Evolutionary conservation across 1,140 invertebrate genomes (phyloP).

Genomic region (Lutraria rhynchaena): DNA sequence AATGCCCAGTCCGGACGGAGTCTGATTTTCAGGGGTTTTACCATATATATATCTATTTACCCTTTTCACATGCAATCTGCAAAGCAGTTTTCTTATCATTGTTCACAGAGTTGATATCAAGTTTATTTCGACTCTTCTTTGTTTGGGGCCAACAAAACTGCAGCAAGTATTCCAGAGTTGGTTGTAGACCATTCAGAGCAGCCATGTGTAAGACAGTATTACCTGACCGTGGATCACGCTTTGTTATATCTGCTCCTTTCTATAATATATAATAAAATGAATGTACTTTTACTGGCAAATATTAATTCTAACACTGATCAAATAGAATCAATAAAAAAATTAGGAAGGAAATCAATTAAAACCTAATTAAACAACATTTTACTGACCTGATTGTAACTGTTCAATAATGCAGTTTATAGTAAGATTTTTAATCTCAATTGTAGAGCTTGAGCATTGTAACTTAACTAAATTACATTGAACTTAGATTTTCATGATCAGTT

Average conservation of each 20-base stretch:
- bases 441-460: neutral
- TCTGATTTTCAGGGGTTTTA: too few species aligned
- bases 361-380: too few species aligned
- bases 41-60: too few species aligned
- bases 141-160: constrained; percentile 59
- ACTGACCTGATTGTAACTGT: too few species aligned
- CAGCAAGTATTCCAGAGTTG: constrained; percentile 71
- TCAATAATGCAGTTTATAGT: neutral
- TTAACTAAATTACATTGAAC: too few species aligned
- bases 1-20: too few species aligned
- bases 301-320: too few species aligned
- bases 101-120: constrained; percentile 77
- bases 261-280: too few species aligned
- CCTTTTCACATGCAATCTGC: constrained; percentile 78
- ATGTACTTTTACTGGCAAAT: too few species aligned
- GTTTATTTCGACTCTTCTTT: constrained; percentile 24
- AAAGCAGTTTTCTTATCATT: constrained; percentile 73
- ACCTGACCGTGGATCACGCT: constrained; percentile 68
- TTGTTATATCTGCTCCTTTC: constrained; percentile 74
- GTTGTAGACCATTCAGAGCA: constrained; percentile 69
- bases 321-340: too few species aligned
- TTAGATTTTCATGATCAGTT: too few species aligned
- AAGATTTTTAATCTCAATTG: neutral
- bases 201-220: constrained; percentile 74
- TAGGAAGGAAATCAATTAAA: too few species aligned